A percentile compares a stretch with the other conserved stretches of the same genome.
phyloP scores from a whole-genome alignment of 92 coral and sea anemone species.

The Scolanthus callimorphus region DNA sequence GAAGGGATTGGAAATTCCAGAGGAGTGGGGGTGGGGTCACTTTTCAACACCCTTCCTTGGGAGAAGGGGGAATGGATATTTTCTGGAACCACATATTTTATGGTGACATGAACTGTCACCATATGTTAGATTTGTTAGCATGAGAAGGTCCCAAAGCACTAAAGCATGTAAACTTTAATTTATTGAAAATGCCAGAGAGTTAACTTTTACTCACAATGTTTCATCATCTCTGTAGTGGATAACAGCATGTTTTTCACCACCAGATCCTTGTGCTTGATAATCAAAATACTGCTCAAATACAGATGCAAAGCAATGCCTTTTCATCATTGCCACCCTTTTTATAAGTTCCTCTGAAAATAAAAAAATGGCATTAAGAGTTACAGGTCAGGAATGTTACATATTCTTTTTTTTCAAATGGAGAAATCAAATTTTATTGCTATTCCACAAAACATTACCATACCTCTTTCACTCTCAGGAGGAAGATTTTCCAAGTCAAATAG shows the following conservation, averaged over 20 bases:
- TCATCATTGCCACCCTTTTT: constrained; percentile 76
- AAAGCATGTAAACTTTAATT: no score
- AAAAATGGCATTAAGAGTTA: not conserved
- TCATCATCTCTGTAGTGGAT: constrained; percentile 96
- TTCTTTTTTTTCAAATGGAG: no score
- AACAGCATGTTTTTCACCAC: constrained; percentile 85
- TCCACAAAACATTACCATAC: constrained; percentile 29
- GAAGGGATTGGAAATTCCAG: no score
- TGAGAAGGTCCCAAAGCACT: no score
- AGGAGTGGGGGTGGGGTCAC: no score
- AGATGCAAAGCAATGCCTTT: constrained; percentile 96
- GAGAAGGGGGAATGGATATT: no score
- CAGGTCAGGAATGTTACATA: no score
- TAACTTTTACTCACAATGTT: constrained; percentile 92
- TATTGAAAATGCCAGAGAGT: no score
- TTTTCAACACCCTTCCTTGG: no score
- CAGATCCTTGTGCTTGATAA: constrained; percentile 82
- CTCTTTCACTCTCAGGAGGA: constrained; percentile 72
- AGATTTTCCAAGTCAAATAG: constrained; percentile 83
- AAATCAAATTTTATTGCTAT: not conserved
- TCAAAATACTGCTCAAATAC: constrained; percentile 98
- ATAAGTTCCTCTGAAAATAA: constrained; percentile 67
- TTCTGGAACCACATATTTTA: no score
- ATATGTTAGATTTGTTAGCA: no score
- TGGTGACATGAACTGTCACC: no score